Base-by-base conservation (phyloP, 2,797 vertebrate species). In the Lepus oiostolus region DNA sequence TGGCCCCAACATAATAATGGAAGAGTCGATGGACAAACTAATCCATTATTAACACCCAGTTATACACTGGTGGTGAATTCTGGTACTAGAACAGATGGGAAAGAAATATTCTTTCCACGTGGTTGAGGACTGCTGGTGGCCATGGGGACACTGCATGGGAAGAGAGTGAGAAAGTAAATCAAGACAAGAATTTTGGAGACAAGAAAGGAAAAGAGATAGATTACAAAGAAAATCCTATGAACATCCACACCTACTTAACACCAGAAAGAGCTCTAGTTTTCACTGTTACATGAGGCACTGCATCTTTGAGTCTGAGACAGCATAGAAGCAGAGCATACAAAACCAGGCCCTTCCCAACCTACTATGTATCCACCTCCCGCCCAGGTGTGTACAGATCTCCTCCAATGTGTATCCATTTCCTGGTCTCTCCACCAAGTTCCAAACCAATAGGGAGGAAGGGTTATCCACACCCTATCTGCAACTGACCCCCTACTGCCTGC, bases 1-100 rank as follows among this genome's bases (percentile, higher is more conserved):
- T 7, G 90, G 38, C 32, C 14, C 58, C 89, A 71, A 93, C 14
- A 65, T 50, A 79, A 77, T 24, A 86, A 0, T 71, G 71, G 42
- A 88, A 91, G 3, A 24, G 4, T 54, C 30, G 60, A 32, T 24
- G 28, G 67, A 76, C 54, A 85, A 88, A 87, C 38, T 14, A 77
- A 92, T 54, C 35, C 16, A 22, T 89, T 75, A 60, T 28, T 63
- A 94, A 75, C 80, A 70, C 26, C 62, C 35, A 93, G 10, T 74
- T 75, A 72, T 17, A 32, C 58, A 88, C 28, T 67, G 72, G 80
- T 12, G 11, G 89, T 81, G 28, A 74, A 50, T 70, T 63, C 42
- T 47, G 38, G 72, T 13, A 76, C 32, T 71, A 62, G 38, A 65
- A 67, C 28, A 2, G 6, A 26, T 8, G 7, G 70, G 47, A 71